Base-by-base conservation (phyloP, 37 sponge, comb jelly and placozoan species). In the Crambe crambe region DNA sequence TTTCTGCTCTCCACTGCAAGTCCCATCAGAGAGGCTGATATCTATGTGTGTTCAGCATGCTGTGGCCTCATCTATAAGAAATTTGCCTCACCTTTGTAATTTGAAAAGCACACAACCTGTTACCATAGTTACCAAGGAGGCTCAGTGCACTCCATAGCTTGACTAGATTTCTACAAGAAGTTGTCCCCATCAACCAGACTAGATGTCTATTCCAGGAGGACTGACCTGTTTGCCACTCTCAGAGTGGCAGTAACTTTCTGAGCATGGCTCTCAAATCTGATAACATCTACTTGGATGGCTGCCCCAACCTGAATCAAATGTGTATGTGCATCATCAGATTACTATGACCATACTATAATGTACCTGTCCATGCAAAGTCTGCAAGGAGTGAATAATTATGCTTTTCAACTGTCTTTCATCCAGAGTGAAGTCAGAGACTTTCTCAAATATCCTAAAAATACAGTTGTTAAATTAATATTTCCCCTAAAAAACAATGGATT, bases 101-200 rank as follows among this genome's bases (percentile, higher is more conserved):
- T 64, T 22, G 40, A 34, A 68, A 74, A 26, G 80, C 56, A 47
- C 54, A 64, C 31, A 37, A 27, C 15, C n/a, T 51, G 3, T 76
- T 61, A 40, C 73, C 69, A 74, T 84, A 89, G 37, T 42, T 72
- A 29, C 89, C 83, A 21, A 82, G 72, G 6, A 84, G 70, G 31
- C 85, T 89, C 2, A 89, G 64, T 22, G 85, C 80, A 41, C 85
- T 83, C 90, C 90, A 89, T 42, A 89, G 72, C 30, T 73, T 79
- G 30, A 66, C 75, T 25, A 80, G 56, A 37, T 89, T 76, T 40
- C 90, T 89, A 71, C 37, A 22, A 35, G 35, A 56, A 27, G 37
- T 3, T 56, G 21, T 9, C 25, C 4, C 9, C 39, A 37, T 35
- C 10, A 21, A 32, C 38, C 8, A 9, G 5, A 37, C 38, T 31